Evolutionary conservation across 1,140 invertebrate species (phyloP).

Genomic region (Eueides isabella): DNA sequence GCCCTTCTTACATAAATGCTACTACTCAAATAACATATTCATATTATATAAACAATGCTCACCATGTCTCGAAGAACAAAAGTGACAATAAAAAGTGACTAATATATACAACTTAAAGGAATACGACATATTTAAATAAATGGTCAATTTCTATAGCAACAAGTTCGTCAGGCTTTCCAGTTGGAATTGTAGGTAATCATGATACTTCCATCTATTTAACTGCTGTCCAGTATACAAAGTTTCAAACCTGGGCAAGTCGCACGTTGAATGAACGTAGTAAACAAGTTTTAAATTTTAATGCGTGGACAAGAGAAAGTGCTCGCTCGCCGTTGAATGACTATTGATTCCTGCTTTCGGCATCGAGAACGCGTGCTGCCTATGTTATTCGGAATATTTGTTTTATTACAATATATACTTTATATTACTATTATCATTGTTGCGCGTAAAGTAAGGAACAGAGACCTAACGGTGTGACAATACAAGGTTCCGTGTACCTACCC

Average conservation of each 20-base stretch:
- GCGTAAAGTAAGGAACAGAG: too few species aligned
- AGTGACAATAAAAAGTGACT: constrained; percentile 17
- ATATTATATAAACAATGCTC: constrained; percentile 30
- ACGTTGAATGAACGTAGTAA: constrained; percentile 63
- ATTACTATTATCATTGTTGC: not conserved
- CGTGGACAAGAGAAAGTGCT: constrained; percentile 67
- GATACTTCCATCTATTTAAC: constrained; percentile 73
- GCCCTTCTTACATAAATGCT: constrained; percentile 21
- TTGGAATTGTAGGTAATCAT: constrained; percentile 64
- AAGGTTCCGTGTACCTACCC: too few species aligned
- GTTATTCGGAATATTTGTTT: not conserved
- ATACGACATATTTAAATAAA: constrained; percentile 35
- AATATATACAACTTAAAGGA: constrained; percentile 37
- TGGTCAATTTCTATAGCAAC: constrained; percentile 47
- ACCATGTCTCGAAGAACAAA: constrained; percentile 43
- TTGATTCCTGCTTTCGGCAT: constrained; percentile 62
- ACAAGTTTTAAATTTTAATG: constrained; percentile 81
- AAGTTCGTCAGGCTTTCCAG: constrained; percentile 58
- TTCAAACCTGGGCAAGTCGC: constrained; percentile 59
- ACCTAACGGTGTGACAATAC: too few species aligned
- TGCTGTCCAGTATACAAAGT: constrained; percentile 58
- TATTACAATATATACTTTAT: not conserved
- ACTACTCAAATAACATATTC: not conserved
- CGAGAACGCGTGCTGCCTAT: constrained; percentile 54
- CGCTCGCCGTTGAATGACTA: constrained; percentile 50